Evolutionary conservation across 2,888 invertebrate genomes (phyloP), one percentile per base, ranked within the genome.

Genomic region (Apodemia mormo): DNA sequence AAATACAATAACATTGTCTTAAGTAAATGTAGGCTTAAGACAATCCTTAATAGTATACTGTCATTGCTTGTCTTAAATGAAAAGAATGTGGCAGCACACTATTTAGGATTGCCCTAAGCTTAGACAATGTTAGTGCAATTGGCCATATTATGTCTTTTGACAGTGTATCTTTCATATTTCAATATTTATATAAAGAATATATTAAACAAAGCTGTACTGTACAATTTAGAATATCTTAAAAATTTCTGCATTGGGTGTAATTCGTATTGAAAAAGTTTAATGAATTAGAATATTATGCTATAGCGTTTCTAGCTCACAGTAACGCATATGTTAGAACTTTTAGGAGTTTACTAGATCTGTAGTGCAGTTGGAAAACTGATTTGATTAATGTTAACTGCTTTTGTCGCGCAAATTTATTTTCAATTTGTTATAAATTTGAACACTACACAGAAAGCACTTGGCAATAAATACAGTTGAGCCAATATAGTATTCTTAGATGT

Each of bases 111-210:
- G 22, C 22, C 22, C 22, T 22, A 22, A 22, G 22, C 22, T 22
- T 22, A 22, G 22, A 22, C 22, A 22, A 22, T 22, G 22, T 22
- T 22, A 22, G 22, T 22, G 22, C 22, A 22, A 22, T 22, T 22
- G 22, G 22, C 22, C 22, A 22, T 22, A 22, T 22, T 22, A 85
- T 81, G 88, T 89, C 89, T 89, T 86, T 89, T 90, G 88, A 89
- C 87, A 84, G 83, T 78, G 76, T 82, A 85, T 80, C 83, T 85
- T 84, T 85, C 83, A 79, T 82, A 82, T 79, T 79, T 81, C 82
- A 65, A 69, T 49, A 69, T 68, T 67, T 71, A 66, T 75, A 71
- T 72, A 30, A 43, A 14, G 22, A 37, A 33, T 56, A 33, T 56
- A 37, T 29, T 67, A 54, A 43, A 45, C 61, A 30, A 49, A 68